These are phyloP conservation scores for Spinibarbus caldwelli DNA, from an alignment of 2,797 vertebrate species.

Conservation along the genomic window DNA sequence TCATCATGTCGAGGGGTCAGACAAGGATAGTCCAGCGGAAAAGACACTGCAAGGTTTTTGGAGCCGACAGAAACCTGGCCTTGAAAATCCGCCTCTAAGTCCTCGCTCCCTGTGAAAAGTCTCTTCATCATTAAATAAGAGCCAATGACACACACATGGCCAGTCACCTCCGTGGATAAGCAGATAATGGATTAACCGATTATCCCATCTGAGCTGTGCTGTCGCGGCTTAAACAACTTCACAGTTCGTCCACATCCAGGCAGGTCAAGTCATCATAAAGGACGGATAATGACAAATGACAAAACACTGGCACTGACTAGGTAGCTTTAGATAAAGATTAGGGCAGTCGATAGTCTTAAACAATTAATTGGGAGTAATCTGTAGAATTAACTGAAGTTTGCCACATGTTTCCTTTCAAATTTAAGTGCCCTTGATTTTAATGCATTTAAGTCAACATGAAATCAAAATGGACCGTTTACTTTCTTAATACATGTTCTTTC, in stretches of 20 bases:
- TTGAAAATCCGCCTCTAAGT: slow-evolving; percentile 45
- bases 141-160: slow-evolving; percentile 54
- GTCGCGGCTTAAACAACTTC: slow-evolving; percentile 72
- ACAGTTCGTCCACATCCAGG: slow-evolving; percentile 56
- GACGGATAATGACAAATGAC: slow-evolving; percentile 38
- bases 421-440: neutral
- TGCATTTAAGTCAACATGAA: neutral
- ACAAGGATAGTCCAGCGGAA: slow-evolving; percentile 19
- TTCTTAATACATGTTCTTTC: neutral
- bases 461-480: neutral
- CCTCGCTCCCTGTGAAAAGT: slow-evolving; percentile 44
- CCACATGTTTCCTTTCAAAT: neutral
- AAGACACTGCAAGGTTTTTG: slow-evolving; percentile 21
- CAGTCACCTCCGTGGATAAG: slow-evolving; percentile 70
- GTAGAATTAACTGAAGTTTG: neutral
- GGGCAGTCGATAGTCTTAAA: slow-evolving; percentile 11
- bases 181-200: slow-evolving; percentile 76
- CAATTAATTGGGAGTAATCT: slow-evolving; percentile 1
- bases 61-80: slow-evolving; percentile 33
- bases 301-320: neutral
- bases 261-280: slow-evolving; percentile 32
- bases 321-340: slow-evolving; percentile 14
- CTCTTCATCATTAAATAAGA: slow-evolving; percentile 56
- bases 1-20: slow-evolving; percentile 30
- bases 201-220: slow-evolving; percentile 75